phyloP scores from a whole-genome alignment of 2,888 invertebrate genomes.

The Diploptera punctata region DNA sequence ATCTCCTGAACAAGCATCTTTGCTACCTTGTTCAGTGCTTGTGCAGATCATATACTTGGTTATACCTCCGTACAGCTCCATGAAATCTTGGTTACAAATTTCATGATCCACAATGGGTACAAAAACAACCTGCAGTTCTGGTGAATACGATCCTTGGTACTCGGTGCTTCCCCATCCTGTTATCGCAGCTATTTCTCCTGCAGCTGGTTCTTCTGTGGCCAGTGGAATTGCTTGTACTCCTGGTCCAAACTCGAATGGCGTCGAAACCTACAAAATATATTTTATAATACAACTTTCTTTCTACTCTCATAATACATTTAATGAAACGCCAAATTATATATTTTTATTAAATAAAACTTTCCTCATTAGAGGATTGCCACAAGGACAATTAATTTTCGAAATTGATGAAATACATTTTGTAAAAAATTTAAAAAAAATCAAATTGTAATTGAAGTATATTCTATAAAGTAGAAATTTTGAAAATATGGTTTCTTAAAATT shows the following conservation, averaged over 20 bases:
- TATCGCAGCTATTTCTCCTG: neutral
- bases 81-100: neutral
- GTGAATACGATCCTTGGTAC: neutral
- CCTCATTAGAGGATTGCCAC: too few relatives aligned
- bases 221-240: neutral
- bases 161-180: neutral
- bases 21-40: conserved; percentile 54
- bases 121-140: neutral
- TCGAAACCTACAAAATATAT: neutral
- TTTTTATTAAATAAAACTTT: too few relatives aligned
- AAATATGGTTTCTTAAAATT: too few relatives aligned
- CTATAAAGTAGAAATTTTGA: too few relatives aligned
- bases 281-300: too few relatives aligned
- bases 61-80: neutral
- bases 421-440: too few relatives aligned
- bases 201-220: neutral
- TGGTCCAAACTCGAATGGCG: neutral
- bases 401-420: too few relatives aligned
- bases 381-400: too few relatives aligned
- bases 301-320: too few relatives aligned
- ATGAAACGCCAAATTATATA: too few relatives aligned
- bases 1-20: conserved; percentile 62
- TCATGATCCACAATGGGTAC: neutral
- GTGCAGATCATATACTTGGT: conserved; percentile 61
- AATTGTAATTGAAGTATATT: too few relatives aligned